These are phyloP conservation scores for Unio delphinus DNA, from an alignment of 2,888 invertebrate species.

Conservation along the genomic window DNA sequence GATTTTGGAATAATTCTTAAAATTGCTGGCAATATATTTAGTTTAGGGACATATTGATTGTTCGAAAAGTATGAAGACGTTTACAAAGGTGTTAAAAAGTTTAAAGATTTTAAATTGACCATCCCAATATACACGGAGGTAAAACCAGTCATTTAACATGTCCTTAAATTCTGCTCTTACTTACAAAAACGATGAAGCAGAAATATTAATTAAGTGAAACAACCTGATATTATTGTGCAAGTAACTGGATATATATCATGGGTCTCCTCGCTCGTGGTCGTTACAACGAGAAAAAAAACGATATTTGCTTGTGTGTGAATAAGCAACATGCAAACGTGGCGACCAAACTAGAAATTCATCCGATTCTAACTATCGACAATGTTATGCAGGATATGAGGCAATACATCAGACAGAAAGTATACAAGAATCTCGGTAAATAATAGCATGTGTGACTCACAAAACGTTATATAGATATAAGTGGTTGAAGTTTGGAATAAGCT, in stretches of 20 bases:
- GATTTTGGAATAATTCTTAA: slow-evolving; percentile 14
- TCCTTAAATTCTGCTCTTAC: slow-evolving; percentile 7
- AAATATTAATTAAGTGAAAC: slow-evolving; percentile 18
- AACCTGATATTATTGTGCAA: slow-evolving; percentile 26
- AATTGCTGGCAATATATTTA: not conserved
- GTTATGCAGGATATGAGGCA: slow-evolving; percentile 20
- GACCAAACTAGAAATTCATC: slow-evolving; percentile 17
- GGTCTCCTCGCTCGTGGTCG: slow-evolving; percentile 25
- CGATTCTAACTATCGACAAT: slow-evolving; percentile 27
- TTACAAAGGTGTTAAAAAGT: slow-evolving; percentile 20
- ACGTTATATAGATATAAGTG: slow-evolving; percentile 37
- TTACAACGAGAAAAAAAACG: slow-evolving; percentile 16
- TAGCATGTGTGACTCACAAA: slow-evolving; percentile 44
- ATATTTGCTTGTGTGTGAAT: slow-evolving; percentile 31
- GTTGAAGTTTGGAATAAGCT: slow-evolving; percentile 36
- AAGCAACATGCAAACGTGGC: slow-evolving; percentile 29
- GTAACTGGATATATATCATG: slow-evolving; percentile 18
- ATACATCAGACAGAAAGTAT: slow-evolving; percentile 40
- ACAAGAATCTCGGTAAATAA: slow-evolving; percentile 39
- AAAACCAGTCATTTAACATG: slow-evolving; percentile 7
- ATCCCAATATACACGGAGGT: slow-evolving; percentile 9
- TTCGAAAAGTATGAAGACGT: slow-evolving; percentile 7
- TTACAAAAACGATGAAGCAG: slow-evolving; percentile 15
- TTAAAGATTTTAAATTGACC: slow-evolving; percentile 12
- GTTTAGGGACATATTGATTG: not conserved